phyloP scores from a whole-genome alignment of 2,113 vertebrate species.

The Pelmatolapia mariae region DNA sequence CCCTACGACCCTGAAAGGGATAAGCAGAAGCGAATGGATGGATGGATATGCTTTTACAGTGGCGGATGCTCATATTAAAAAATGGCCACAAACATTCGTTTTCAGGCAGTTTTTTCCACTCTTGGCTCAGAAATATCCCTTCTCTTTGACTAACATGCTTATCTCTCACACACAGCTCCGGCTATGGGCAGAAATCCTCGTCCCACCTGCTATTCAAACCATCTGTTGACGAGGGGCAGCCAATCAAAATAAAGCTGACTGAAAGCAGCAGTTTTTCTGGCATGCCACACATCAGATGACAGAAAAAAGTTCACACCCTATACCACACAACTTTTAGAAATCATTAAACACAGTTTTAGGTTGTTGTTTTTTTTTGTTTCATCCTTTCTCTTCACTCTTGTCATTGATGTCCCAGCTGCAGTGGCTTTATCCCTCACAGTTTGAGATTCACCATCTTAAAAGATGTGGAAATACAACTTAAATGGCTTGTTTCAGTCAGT shows the following conservation, averaged over 20 bases:
- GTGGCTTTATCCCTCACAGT: not conserved
- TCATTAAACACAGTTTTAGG: fast-evolving
- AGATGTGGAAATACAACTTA: not conserved
- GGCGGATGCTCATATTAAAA: not conserved
- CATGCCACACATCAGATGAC: not conserved
- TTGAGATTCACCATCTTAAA: not conserved
- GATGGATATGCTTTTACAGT: not conserved
- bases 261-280: not conserved
- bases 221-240: not conserved
- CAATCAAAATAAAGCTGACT: not conserved
- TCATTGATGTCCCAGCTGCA: not conserved
- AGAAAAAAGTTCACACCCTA: not conserved
- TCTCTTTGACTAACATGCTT: not conserved
- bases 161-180: not conserved
- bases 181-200: not conserved
- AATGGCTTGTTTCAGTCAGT: not conserved
- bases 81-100: not conserved
- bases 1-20: not conserved
- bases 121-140: no score
- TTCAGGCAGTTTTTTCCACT: not conserved
- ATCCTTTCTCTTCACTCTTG: not conserved
- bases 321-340: not conserved
- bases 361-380: not conserved
- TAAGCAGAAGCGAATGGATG: not conserved
- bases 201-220: not conserved